phyloP scores from a whole-genome alignment of 1,140 invertebrate species.

The Diabrotica virgifera region DNA sequence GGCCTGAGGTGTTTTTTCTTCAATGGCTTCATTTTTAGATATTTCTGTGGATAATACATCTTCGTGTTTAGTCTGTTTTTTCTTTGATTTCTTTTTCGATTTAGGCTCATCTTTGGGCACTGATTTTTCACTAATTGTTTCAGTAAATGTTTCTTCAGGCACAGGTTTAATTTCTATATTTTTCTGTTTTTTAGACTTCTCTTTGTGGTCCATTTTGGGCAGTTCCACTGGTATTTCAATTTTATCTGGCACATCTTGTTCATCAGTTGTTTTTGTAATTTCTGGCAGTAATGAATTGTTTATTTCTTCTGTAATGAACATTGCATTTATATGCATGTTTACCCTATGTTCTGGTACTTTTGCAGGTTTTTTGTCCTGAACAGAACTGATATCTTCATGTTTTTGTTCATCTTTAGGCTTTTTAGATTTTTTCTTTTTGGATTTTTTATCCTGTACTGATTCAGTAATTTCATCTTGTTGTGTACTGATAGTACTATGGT shows the following conservation, averaged over 20 bases:
- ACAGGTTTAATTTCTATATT: not conserved
- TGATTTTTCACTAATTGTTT: not conserved
- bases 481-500: too few species aligned
- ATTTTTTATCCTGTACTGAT: not conserved
- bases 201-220: not conserved
- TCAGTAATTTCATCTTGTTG: not conserved
- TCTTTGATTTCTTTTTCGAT: not conserved
- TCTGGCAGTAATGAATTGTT: too few species aligned
- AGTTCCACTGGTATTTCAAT: not conserved
- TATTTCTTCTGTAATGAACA: not conserved
- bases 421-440: not conserved
- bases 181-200: not conserved
- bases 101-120: not conserved
- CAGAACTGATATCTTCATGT: too few species aligned
- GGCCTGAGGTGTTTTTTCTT: too few species aligned
- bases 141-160: too few species aligned
- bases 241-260: constrained; percentile 3
- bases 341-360: not conserved
- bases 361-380: not conserved
- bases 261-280: not conserved
- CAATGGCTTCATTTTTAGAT: too few species aligned
- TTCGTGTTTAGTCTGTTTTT: not conserved
- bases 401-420: not conserved
- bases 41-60: not conserved
- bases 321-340: not conserved